Base-by-base conservation (phyloP, 2,113 vertebrate genomes). In the Cephalopterus ornatus region DNA sequence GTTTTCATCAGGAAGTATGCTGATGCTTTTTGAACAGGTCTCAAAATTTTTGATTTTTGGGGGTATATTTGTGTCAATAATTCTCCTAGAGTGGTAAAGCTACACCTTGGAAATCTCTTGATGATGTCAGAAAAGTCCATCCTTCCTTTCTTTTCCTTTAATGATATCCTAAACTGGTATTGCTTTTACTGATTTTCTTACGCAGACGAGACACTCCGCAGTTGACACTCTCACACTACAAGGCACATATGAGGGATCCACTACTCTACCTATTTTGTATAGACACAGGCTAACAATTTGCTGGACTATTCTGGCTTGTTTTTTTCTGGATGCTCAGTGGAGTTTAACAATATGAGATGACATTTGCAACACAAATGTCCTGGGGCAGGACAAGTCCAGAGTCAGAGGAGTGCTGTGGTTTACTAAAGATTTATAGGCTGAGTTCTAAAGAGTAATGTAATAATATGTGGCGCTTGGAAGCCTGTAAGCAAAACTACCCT, bases 81-180 rank as follows among this genome's bases (percentile, higher is more conserved):
- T 30, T 8, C 4, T 70, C 13, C 27, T 16, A 18, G 30, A 8
- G 18, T 35, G 21, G 21, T 24, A 68, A 84, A 86, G 26, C 14
- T 47, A 30, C 53, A 35, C 1, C 2, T 39, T 8, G 23, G 10
- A 44, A 65, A 52, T 80, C 15, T 35, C 13, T 35, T 3, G 24
- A 17, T 18, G 9, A 6, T 13, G 7, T 3, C 12, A 44, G 18
- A 5, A 84, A 41, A 84, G 3, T 5, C 3, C 12, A 22, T 68
- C 19, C 12, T 74, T 47, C 28, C 12, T n/a, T 91, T 73, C 20
- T 16, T 6, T 71, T 78, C 22, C 27, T 53, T 11, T 20, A n/a
- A 10, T 0, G 0, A 4, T 47, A 30, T 7, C 21, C 56, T 75
- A 50, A 65, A 8, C 6, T 28, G 12, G 5, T 65, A 30, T 8